Evolutionary conservation across 2,888 invertebrate species (phyloP).

Genomic region (Eupithecia centaureata): DNA sequence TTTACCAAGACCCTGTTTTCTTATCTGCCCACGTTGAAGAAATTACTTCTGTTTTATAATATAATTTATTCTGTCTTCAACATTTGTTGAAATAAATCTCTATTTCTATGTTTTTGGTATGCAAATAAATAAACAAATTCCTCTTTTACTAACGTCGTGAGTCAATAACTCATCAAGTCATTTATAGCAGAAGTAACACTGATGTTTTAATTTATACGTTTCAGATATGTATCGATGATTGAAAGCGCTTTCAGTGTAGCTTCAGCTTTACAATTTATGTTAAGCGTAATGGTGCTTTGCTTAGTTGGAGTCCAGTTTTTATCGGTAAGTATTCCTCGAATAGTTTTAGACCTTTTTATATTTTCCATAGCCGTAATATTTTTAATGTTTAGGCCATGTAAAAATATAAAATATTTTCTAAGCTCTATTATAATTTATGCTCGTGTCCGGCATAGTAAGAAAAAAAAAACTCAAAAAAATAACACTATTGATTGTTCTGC

Average conservation of each 20-base stretch:
- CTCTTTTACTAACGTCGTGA: neutral
- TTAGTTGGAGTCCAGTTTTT: constrained; percentile 77
- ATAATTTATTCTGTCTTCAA: neutral
- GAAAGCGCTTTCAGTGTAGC: constrained; percentile 78
- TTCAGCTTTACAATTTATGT: constrained; percentile 79
- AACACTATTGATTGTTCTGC: too few species aligned
- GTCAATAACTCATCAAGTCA: neutral
- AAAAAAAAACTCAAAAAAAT: too few species aligned
- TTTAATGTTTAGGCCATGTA: neutral
- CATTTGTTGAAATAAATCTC: neutral
- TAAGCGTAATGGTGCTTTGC: constrained; percentile 80
- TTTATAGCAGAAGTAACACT: neutral
- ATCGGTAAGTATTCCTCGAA: constrained; percentile 59
- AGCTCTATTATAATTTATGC: too few species aligned
- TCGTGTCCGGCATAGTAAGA: too few species aligned
- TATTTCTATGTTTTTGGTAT: neutral
- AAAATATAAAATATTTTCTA: too few species aligned
- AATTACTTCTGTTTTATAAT: constrained; percentile 8
- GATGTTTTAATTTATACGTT: constrained; percentile 41
- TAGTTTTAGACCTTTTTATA: neutral
- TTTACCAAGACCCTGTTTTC: constrained; percentile 14
- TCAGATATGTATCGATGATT: constrained; percentile 79
- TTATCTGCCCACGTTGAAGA: constrained; percentile 6
- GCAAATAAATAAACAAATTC: neutral
- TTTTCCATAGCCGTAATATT: neutral